Conservation (phyloP, 2,888 invertebrate species). For the Ceratothoa steindachneri region DNA sequence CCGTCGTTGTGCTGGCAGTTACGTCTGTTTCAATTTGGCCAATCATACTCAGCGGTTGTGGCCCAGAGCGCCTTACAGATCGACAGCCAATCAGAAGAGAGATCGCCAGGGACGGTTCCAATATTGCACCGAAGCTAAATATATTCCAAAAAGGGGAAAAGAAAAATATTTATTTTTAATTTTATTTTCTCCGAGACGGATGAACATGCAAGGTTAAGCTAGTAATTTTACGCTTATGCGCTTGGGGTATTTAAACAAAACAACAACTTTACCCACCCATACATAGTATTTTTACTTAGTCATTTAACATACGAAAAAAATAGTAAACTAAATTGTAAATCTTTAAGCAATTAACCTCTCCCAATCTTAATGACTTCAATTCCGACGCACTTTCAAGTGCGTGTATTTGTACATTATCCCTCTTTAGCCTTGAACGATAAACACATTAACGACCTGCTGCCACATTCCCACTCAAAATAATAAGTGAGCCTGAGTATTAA, state of each 20-base stretch:
- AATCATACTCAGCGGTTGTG: not conserved
- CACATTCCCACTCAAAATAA: no score
- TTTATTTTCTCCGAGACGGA: not conserved
- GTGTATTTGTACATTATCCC: no score
- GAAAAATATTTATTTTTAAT: not conserved
- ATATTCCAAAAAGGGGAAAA: not conserved
- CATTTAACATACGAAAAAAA: no score
- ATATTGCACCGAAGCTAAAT: constrained; percentile 1
- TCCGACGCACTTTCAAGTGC: no score
- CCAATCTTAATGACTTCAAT: no score
- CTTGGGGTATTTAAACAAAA: not conserved
- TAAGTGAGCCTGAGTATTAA: no score
- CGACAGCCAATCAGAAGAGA: constrained; percentile 3
- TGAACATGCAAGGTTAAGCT: not conserved
- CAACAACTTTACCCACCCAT: no score
- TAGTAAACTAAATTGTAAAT: no score
- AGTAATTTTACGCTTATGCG: not conserved
- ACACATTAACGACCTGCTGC: no score
- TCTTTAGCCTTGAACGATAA: no score
- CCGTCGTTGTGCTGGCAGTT: not conserved
- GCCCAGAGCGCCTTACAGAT: not conserved
- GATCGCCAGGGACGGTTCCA: constrained; percentile 4
- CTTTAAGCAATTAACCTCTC: no score
- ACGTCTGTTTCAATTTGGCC: constrained; percentile 6
- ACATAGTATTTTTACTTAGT: no score